Base-by-base conservation (phyloP, 2,113 vertebrate genomes). In the Stegastes partitus region DNA sequence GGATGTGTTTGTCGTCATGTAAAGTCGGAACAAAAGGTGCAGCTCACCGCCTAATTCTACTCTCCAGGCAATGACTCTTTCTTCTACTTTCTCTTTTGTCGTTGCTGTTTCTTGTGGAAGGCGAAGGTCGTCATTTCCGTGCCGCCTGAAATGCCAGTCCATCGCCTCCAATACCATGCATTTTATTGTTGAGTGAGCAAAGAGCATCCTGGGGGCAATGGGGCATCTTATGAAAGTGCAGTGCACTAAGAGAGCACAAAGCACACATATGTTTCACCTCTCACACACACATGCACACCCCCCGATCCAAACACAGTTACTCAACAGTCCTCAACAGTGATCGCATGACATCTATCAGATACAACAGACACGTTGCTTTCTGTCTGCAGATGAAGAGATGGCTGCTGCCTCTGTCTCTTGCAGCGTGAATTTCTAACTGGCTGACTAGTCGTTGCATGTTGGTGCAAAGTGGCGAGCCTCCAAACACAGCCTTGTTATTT, bases 181-280 rank as follows among this genome's bases (percentile, higher is more conserved):
- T 89, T 88, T 88, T 68, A 89, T 79, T 87, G 85, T 82, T 81
- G 87, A 94, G 83, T 74, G 93, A 85, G 81, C 89, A 89, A 78
- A 93, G 85, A 92, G 92, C 89, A 71, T 87, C 90, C 89, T 37
- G 58, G n/a, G 87, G 92, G 70, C 71, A 85, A 63, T 21, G 1
- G 87, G 81, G 56, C 83, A 77, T 88, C 75, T 84, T 75, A 72
- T 83, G 56, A 81, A 89, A 90, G 83, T 77, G 81, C 86, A 79
- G 57, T 64, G 82, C 84, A 85, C 55, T 74, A 67, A 78, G 63
- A 74, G 68, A 82, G 64, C 61, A 68, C 10, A 58, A 70, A 42
- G 31, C 50, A 77, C 85, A 70, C 71, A 63, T 56, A 70, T 25
- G 19, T 45, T 76, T 69, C 23, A 50, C 51, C 61, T 64, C 62